A percentile compares a stretch with the other conserved stretches of the same genome.
These are phyloP conservation scores for Coenobita brevimanus DNA, from an alignment of 1,140 invertebrate species.

Conservation along the genomic window DNA sequence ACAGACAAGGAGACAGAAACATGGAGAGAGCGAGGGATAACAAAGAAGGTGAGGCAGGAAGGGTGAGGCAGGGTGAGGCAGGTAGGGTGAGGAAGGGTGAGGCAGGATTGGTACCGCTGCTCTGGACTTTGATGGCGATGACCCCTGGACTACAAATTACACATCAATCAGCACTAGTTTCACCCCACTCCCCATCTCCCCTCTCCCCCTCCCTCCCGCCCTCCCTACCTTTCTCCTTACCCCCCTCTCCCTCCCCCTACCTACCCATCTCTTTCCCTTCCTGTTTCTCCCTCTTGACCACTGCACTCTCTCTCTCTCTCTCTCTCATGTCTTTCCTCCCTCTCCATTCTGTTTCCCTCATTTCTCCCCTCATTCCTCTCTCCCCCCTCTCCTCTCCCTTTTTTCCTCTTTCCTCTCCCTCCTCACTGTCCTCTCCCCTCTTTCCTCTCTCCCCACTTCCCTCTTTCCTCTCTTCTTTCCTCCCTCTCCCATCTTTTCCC, in stretches of 20 bases:
- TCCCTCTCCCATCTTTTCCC: too few relatives aligned
- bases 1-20: neutral
- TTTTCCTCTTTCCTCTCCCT: neutral
- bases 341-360: too few relatives aligned
- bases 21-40: slow-evolving; percentile 16
- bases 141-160: slow-evolving; percentile 22
- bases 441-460: too few relatives aligned
- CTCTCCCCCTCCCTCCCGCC: neutral
- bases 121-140: slow-evolving; percentile 15
- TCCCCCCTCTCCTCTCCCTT: neutral
- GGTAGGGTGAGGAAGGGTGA: neutral
- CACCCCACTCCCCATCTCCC: too few relatives aligned
- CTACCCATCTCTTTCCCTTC: too few relatives aligned
- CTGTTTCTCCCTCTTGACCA: too few relatives aligned
- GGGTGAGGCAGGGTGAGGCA: neutral
- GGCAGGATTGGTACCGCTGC: slow-evolving; percentile 1
- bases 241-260: too few relatives aligned
- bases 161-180: slow-evolving; percentile 18
- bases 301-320: too few relatives aligned
- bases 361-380: neutral
- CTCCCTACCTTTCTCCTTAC: neutral
- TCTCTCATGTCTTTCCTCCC: too few relatives aligned
- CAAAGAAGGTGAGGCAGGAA: slow-evolving; percentile 11
- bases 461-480: too few relatives aligned
- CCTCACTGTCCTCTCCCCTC: neutral